Conservation (phyloP, 2,888 invertebrate species). For the Eupelmus urozonus region DNA sequence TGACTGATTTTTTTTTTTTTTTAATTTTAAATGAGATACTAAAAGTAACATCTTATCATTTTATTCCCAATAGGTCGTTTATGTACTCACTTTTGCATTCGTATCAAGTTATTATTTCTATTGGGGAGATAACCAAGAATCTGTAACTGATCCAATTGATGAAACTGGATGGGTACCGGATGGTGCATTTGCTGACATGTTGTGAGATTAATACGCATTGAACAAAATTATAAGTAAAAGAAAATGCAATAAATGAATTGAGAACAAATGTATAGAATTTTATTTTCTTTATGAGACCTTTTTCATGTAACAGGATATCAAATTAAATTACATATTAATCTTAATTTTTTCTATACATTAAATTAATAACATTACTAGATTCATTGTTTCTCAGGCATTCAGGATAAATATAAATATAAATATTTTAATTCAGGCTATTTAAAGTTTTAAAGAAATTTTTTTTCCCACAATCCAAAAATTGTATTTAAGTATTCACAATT, state of each 20-base stretch:
- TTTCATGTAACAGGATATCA: too few relatives aligned
- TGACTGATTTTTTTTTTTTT: not conserved
- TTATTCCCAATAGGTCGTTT: slow-evolving; percentile 57
- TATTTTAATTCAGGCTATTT: not conserved
- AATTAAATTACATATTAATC: too few relatives aligned
- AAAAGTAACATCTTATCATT: not conserved
- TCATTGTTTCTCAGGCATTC: slow-evolving; percentile 1
- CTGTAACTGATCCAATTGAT: slow-evolving; percentile 63
- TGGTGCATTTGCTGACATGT: slow-evolving; percentile 62
- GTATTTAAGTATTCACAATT: too few relatives aligned
- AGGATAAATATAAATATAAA: not conserved
- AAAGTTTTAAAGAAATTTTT: not conserved
- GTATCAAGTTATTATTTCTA: slow-evolving; percentile 67
- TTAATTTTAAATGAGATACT: slow-evolving; percentile 2
- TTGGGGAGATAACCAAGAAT: slow-evolving; percentile 64
- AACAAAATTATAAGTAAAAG: not conserved
- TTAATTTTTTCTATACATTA: slow-evolving; percentile 6
- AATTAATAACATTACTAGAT: slow-evolving; percentile 21
- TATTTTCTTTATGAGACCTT: slow-evolving; percentile 6
- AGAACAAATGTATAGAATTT: not conserved
- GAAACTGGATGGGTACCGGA: slow-evolving; percentile 70
- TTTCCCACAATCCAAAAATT: too few relatives aligned
- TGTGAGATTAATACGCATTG: not conserved
- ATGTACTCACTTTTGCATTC: slow-evolving; percentile 60
- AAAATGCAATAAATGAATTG: not conserved